Evolutionary conservation across 1,140 invertebrate species (phyloP).

Genomic region (Stratiolaelaps scimitus): DNA sequence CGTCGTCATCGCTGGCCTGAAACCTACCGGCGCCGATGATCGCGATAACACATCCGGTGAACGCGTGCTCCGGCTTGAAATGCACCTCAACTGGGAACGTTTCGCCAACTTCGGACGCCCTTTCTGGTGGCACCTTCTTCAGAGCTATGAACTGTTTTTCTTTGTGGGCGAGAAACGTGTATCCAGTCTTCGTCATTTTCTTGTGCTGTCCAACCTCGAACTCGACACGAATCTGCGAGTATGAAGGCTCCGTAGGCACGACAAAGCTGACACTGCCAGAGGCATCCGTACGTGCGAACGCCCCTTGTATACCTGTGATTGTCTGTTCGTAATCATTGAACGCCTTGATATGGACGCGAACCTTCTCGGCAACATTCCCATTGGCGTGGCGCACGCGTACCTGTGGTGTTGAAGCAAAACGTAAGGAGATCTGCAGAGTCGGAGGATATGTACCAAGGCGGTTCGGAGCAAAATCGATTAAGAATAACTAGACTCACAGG

Average conservation of each 20-base stretch:
- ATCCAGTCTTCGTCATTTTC: not conserved
- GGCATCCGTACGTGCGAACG: not conserved
- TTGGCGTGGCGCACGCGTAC: not conserved
- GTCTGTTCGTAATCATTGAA: not conserved
- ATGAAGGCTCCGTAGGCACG: not conserved
- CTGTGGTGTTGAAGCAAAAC: not conserved
- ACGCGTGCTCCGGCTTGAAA: slow-evolving; percentile 1
- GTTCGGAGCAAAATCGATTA: no score
- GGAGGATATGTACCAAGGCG: no score
- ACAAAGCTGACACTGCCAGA: slow-evolving; percentile 3
- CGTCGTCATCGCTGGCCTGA: no score
- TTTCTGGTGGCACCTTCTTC: not conserved
- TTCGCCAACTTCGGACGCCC: not conserved
- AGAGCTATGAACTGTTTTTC: slow-evolving; percentile 3
- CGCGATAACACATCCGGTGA: not conserved
- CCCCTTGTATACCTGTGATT: not conserved
- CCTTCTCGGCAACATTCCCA: not conserved
- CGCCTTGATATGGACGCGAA: not conserved
- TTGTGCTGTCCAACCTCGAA: not conserved
- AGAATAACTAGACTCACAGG: no score
- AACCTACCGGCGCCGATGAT: not conserved
- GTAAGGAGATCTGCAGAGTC: no score
- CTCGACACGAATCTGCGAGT: not conserved
- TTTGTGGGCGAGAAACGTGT: slow-evolving; percentile 2
- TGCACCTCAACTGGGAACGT: not conserved